These are phyloP conservation scores for Neodiprion lecontei DNA, from an alignment of 1,140 invertebrate genomes.

Conservation along the genomic window DNA sequence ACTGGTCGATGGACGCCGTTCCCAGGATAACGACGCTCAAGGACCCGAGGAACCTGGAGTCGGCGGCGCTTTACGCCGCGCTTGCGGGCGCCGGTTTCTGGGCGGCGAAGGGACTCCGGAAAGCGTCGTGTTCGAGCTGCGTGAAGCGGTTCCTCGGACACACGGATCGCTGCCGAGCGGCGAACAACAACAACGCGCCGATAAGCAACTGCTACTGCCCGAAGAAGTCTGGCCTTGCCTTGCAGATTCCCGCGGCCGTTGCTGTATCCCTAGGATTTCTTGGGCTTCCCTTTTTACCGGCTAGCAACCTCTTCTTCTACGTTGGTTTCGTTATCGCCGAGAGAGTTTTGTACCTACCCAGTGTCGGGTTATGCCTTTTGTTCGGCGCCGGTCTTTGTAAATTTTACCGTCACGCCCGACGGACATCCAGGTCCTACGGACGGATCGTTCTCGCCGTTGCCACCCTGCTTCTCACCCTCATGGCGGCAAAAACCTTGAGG, in stretches of 20 bases:
- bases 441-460: constrained; percentile 61
- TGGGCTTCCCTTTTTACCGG: constrained; percentile 90
- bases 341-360: constrained; percentile 93
- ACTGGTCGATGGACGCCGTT: constrained; percentile 96
- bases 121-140: constrained; percentile 52
- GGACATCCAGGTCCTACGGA: constrained; percentile 54
- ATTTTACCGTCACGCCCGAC: constrained; percentile 53
- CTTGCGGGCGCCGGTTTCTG: constrained; percentile 53
- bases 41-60: constrained; percentile 79
- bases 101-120: constrained; percentile 44
- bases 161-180: constrained; percentile 57
- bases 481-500: constrained; percentile 75
- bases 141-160: constrained; percentile 54
- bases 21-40: constrained; percentile 76
- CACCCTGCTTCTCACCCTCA: constrained; percentile 73
- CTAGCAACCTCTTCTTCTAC: constrained; percentile 93
- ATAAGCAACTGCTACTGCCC: constrained; percentile 55
- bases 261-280: constrained; percentile 78
- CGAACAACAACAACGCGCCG: constrained; percentile 61
- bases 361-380: constrained; percentile 92
- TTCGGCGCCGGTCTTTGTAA: constrained; percentile 70
- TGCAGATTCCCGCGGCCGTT: constrained; percentile 57
- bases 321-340: constrained; percentile 98
- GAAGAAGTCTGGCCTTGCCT: constrained; percentile 32
- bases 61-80: constrained; percentile 73